These are phyloP conservation scores for Ageneiosus marmoratus DNA, from an alignment of 2,113 vertebrate genomes.

Conservation along the genomic window DNA sequence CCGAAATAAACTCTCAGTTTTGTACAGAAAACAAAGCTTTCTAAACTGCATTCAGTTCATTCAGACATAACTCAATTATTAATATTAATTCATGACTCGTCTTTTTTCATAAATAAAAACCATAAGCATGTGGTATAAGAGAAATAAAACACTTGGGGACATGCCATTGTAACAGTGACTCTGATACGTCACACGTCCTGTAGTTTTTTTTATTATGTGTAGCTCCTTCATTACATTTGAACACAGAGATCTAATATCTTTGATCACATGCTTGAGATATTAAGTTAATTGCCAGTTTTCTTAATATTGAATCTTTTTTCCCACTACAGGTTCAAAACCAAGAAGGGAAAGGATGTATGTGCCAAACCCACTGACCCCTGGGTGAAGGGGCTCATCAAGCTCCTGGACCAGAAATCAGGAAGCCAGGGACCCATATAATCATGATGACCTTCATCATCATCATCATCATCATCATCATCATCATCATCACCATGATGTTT, in stretches of 20 bases:
- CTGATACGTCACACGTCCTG: too few species aligned
- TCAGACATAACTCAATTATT: too few species aligned
- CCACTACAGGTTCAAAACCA: constrained; percentile 61
- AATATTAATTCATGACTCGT: too few species aligned
- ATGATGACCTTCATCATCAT: not conserved
- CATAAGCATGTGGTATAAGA: too few species aligned
- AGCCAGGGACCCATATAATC: constrained; percentile 42
- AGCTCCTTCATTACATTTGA: too few species aligned
- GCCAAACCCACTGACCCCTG: constrained; percentile 56
- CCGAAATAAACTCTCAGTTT: too few species aligned
- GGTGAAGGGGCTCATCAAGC: constrained; percentile 61
- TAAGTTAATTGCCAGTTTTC: not conserved
- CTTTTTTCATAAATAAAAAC: too few species aligned
- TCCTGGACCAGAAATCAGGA: constrained; percentile 55
- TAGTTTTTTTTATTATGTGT: too few species aligned
- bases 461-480: constrained; percentile 4
- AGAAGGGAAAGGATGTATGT: constrained; percentile 57
- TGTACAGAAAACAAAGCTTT: too few species aligned
- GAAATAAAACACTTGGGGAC: too few species aligned
- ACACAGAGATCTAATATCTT: not conserved
- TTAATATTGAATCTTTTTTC: not conserved
- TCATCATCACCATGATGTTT: not conserved
- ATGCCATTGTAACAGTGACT: too few species aligned
- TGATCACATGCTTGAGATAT: not conserved
- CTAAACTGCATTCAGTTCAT: too few species aligned